Conservation (phyloP, 2,113 vertebrate species). For the Datnioides undecimradiatus region DNA sequence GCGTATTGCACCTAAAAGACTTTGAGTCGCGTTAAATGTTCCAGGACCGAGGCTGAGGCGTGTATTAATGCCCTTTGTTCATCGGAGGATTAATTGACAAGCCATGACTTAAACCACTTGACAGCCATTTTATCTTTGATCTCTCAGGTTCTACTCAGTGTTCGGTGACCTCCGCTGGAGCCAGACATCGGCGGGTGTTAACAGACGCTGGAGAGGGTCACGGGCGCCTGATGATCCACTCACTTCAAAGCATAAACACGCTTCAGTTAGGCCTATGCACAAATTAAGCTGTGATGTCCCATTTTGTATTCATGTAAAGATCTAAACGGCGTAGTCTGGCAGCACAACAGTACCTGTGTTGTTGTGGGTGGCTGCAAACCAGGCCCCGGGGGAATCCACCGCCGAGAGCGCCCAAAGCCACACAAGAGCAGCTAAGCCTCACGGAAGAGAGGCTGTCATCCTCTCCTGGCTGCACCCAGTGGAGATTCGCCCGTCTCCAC, state of each 20-base stretch:
- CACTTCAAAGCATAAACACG: constrained; percentile 67
- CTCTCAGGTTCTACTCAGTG: constrained; percentile 41
- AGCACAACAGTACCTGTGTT: constrained; percentile 64
- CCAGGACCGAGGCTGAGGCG: constrained; percentile 9
- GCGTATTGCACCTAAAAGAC: neutral
- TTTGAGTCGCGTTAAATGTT: neutral
- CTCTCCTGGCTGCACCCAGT: constrained; percentile 70
- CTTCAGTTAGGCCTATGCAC: too few species aligned
- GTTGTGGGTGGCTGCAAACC: constrained; percentile 65
- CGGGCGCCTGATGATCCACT: constrained; percentile 51
- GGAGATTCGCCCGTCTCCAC: constrained; percentile 68
- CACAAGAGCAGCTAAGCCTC: constrained; percentile 81
- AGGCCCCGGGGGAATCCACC: constrained; percentile 56
- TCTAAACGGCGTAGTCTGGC: constrained; percentile 20
- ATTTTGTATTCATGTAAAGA: constrained; percentile 49
- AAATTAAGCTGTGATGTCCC: constrained; percentile 53
- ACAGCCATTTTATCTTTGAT: constrained; percentile 67
- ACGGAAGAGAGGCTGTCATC: constrained; percentile 77
- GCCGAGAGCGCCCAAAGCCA: constrained; percentile 65
- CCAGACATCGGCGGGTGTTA: constrained; percentile 56
- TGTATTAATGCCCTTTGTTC: constrained; percentile 20
- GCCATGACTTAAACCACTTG: constrained; percentile 56
- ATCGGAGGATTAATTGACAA: constrained; percentile 58
- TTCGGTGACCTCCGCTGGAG: constrained; percentile 67
- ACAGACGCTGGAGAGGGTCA: constrained; percentile 58